Evolutionary conservation across 1,140 invertebrate species (phyloP).

Genomic region (Drosophila pandora): DNA sequence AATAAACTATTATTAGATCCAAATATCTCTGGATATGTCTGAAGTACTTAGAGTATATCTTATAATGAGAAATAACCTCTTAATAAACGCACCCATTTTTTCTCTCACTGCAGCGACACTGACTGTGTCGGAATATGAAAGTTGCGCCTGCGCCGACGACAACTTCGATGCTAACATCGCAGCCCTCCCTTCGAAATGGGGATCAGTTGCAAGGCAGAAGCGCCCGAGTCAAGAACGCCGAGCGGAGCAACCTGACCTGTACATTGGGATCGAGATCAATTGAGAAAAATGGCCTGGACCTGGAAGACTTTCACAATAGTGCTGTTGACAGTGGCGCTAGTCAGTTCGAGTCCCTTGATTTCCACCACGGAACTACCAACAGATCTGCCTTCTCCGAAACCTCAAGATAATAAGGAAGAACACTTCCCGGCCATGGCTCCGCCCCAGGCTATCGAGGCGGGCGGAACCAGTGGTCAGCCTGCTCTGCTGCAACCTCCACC

Average conservation of each 20-base stretch:
- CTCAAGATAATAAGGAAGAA: conserved; percentile 40
- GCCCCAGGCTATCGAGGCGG: conserved; percentile 19
- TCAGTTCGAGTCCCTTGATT: conserved; percentile 3
- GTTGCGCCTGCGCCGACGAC: conserved; percentile 69
- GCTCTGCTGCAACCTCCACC: conserved; percentile 36
- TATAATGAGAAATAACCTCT: too few relatives aligned
- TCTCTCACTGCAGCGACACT: conserved; percentile 8
- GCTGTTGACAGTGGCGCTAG: conserved; percentile 23
- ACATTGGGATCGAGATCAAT: not conserved
- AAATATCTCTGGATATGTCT: too few relatives aligned
- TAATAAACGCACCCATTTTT: not conserved
- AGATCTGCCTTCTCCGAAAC: conserved; percentile 4
- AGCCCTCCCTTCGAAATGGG: conserved; percentile 32
- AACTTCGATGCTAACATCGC: conserved; percentile 41
- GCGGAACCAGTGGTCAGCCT: conserved; percentile 28
- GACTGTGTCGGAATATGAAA: conserved; percentile 69
- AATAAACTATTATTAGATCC: too few relatives aligned
- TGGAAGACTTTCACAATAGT: conserved; percentile 53
- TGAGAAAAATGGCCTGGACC: conserved; percentile 43
- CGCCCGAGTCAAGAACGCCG: conserved; percentile 70
- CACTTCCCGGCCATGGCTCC: conserved; percentile 61
- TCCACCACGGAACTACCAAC: conserved; percentile 14
- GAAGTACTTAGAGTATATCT: too few relatives aligned
- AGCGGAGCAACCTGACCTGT: conserved; percentile 22
- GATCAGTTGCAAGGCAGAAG: conserved; percentile 76